These are phyloP conservation scores for Leucoraja ocellata DNA, from an alignment of 2,797 vertebrate species.

Conservation along the genomic window DNA sequence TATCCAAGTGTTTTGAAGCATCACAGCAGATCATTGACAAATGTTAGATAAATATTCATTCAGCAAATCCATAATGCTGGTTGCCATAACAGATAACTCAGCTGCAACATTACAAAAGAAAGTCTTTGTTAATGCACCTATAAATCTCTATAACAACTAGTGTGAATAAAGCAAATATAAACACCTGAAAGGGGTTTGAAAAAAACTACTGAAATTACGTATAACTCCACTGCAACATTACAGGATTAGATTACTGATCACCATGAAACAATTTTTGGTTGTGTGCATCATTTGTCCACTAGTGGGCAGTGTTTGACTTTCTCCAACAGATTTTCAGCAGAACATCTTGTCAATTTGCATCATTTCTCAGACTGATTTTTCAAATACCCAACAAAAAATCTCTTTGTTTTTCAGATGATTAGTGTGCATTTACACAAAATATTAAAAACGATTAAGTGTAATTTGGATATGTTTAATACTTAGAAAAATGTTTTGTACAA, in stretches of 20 bases:
- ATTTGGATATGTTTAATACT: neutral
- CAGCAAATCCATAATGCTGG: no score
- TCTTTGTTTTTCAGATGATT: neutral
- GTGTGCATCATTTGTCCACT: neutral
- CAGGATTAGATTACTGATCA: neutral
- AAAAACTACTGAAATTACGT: no score
- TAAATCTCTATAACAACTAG: no score
- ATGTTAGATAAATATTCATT: no score
- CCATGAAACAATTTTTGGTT: neutral
- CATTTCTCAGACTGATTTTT: neutral
- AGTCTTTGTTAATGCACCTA: no score
- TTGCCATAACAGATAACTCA: no score
- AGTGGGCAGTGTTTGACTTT: neutral
- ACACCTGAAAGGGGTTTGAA: no score
- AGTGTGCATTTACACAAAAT: neutral
- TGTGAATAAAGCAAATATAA: no score
- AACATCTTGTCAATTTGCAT: neutral
- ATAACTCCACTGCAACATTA: neutral
- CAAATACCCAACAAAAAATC: neutral
- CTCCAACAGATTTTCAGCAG: neutral
- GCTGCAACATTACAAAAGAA: no score
- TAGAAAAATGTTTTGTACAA: neutral
- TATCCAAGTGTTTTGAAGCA: no score
- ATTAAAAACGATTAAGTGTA: neutral
- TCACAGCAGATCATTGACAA: no score